Base-by-base conservation (phyloP, 2,888 invertebrate genomes). In the Podotricha telesiphe region DNA sequence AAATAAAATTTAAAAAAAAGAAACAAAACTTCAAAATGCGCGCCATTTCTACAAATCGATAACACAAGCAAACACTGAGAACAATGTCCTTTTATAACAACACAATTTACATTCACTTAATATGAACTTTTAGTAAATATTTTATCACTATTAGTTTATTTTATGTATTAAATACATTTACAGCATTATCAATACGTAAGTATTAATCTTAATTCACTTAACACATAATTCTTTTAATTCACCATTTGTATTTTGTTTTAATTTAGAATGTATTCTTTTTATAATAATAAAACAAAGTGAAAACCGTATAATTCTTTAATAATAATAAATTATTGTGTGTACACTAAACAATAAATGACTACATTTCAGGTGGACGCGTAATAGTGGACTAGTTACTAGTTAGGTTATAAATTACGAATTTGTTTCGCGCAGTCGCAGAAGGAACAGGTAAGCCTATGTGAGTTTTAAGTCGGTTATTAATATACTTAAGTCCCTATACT, bases 1-100 rank as follows among this genome's bases (percentile, higher is more conserved):
- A 42, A n/a, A 19, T 13, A 13, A 10, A 22, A 45, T 48, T 6
- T n/a, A 19, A 59, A 59, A 61, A 45, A 64, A 67, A 11, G 70
- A 70, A 70, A 70, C 67, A 61, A 68, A 76, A 80, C 74, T 85
- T 85, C 71, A 74, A 88, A 88, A 76, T 75, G 72, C 90, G 85
- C 91, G 92, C 88, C 87, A 81, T 85, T 82, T 78, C 72, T 56
- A 68, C 58, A 81, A 88, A 91, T 91, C 91, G 85, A 91, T 91
- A 89, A 85, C 84, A 83, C 85, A 83, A 80, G 79, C 76, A 75
- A 77, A 75, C 71, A 73, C 72, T 72, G 76, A 79, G 86, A 82
- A 86, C 89, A 87, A 85, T 88, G 88, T 88, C 88, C 88, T 79
- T 79, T 82, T 78, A 73, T 73, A 75, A 76, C 70, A 79, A 79